Evolutionary conservation across 2,888 invertebrate species (phyloP), one percentile per base, ranked within the genome.

Genomic region (Conus canariensis): DNA sequence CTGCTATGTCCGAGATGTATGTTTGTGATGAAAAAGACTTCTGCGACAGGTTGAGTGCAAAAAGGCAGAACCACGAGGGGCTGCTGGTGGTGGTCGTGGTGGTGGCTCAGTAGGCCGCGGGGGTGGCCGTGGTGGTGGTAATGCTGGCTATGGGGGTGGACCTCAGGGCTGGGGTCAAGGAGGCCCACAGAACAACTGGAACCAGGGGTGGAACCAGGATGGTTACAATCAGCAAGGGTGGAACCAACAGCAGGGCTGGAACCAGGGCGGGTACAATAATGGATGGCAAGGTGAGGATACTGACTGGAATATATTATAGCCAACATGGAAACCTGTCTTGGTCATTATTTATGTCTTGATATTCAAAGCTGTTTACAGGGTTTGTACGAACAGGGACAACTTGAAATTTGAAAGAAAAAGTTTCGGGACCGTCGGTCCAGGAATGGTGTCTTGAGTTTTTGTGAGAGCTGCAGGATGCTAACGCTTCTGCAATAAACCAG

Each of bases 41-140:
- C 25, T 90, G 74, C 88, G 74, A 87, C 86, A 91, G 91, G 87
- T 91, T 90, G 91, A 91, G 64, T 91, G 91, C 90, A 91, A 91
- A 88, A 77, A 90, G 45, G 91, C 91, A 60, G 91, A 91, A 64
- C 91, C 91, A n/a, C 90, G 91, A 8, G 90, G 90, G 16, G 90
- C 90, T 30, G 91, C 90, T 80, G 90, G 90, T 19, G 91, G 90
- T 70, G 90, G 90, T n/a, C 90, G 90, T 80, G 89, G 90, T 45
- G 89, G 88, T 60, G 91, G 91, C 25, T 74, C 83, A 3, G 82
- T 67, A 22, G 90, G 91, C 60, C 87, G 91, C 88, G 91, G 89
- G 10, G 89, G 89, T 59, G 85, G 89, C 25, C 85, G 89, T 74
- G 89, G 89, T 9, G 70, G 85, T 8, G 45, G 59, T 22, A 4